A percentile compares a stretch with the other conserved stretches of the same genome.
Conservation (phyloP, 2,888 invertebrate species). For the Synergus umbraculus region DNA sequence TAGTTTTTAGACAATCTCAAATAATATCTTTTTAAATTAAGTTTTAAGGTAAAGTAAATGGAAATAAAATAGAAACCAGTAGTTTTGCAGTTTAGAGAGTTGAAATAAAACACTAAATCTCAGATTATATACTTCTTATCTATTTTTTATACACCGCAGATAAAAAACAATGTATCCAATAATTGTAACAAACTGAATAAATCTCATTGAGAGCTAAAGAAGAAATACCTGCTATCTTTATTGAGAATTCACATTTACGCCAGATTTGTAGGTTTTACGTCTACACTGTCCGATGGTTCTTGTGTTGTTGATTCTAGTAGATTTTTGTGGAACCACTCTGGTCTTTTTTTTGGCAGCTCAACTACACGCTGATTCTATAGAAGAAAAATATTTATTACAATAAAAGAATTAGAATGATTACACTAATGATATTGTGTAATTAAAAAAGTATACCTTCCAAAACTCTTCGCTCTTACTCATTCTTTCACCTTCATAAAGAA, state of each 20-base stretch:
- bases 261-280: conserved; percentile 80
- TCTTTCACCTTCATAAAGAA: conserved; percentile 91
- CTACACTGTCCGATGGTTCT: conserved; percentile 83
- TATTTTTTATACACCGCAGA: conserved; percentile 28
- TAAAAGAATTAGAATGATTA: conserved; percentile 3
- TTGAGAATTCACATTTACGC: conserved; percentile 77
- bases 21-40: neutral
- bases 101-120: neutral
- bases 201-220: conserved; percentile 11
- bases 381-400: conserved; percentile 40
- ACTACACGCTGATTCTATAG: conserved; percentile 85
- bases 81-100: neutral
- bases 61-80: neutral
- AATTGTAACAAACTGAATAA: conserved; percentile 4
- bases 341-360: conserved; percentile 91
- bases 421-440: neutral
- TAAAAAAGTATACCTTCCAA: conserved; percentile 71
- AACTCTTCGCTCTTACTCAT: conserved; percentile 78
- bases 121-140: neutral
- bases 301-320: conserved; percentile 88
- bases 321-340: conserved; percentile 93
- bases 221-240: neutral
- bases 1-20: neutral
- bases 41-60: neutral
- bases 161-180: conserved; percentile 25